Percentiles rank a stretch among this genome's conserved stretches.
These are phyloP conservation scores for Herpetotheres cachinnans DNA, from an alignment of 2,113 vertebrate genomes.

Conservation along the genomic window DNA sequence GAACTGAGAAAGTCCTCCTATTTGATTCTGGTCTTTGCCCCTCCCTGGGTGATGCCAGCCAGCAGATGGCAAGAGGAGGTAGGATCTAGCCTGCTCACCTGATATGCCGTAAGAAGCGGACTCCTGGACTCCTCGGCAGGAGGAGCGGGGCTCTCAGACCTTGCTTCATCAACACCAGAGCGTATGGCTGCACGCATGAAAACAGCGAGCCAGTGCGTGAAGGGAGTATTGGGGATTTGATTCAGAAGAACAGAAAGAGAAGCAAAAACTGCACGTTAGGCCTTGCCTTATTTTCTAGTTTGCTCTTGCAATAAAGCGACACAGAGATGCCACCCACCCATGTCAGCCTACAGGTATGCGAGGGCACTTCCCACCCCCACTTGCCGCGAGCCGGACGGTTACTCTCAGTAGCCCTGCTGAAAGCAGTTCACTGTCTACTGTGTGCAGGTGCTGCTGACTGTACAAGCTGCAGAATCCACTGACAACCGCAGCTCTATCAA, in stretches of 20 bases:
- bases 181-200: fast-evolving
- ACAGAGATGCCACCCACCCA: fast-evolving
- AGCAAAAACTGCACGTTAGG: background rate
- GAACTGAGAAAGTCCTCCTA: background rate
- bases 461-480: background rate
- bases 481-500: background rate
- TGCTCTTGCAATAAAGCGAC: background rate
- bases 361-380: fast-evolving
- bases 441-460: background rate
- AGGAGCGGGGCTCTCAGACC: background rate
- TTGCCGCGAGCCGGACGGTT: fast-evolving
- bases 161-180: fast-evolving
- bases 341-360: fast-evolving
- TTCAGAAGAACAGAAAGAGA: background rate
- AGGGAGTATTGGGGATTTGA: fast-evolving
- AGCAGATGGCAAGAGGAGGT: background rate
- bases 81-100: background rate
- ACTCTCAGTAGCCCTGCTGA: background rate
- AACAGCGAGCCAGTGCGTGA: fast-evolving
- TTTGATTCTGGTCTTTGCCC: background rate
- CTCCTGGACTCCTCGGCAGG: fast-evolving
- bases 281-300: background rate
- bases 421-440: background rate
- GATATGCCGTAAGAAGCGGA: background rate
- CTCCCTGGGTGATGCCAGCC: background rate